Conservation (phyloP, 35 echinoderm and acorn worm genomes). For the Lytechinus variegatus region DNA sequence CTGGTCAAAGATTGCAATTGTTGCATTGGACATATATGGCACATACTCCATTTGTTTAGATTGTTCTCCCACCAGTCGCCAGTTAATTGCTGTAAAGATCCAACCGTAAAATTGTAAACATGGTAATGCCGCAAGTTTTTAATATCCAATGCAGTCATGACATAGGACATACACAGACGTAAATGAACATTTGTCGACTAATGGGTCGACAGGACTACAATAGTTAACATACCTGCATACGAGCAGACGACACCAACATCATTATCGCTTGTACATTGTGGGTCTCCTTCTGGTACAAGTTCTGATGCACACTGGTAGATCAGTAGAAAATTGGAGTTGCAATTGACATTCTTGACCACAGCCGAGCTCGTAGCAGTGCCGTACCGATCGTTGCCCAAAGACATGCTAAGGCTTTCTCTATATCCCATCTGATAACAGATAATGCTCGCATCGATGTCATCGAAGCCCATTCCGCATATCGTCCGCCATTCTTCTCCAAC, state of each 20-base stretch:
- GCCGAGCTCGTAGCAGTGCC: neutral
- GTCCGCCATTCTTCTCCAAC: neutral
- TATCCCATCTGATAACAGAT: conserved; percentile 37
- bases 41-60: too few relatives aligned
- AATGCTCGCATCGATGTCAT: conserved; percentile 1
- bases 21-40: too few relatives aligned
- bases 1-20: too few relatives aligned
- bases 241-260: neutral
- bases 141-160: too few relatives aligned
- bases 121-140: too few relatives aligned
- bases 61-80: too few relatives aligned
- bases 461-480: neutral
- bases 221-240: neutral
- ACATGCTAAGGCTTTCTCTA: neutral
- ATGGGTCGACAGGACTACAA: too few relatives aligned
- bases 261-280: neutral
- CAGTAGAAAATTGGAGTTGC: conserved; percentile 36
- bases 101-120: too few relatives aligned
- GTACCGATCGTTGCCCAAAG: neutral
- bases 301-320: conserved; percentile 4
- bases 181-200: too few relatives aligned
- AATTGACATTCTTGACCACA: neutral
- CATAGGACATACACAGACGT: too few relatives aligned
- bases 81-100: too few relatives aligned
- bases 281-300: neutral